Conservation (phyloP, 2,888 invertebrate species). For the Podotricha telesiphe region DNA sequence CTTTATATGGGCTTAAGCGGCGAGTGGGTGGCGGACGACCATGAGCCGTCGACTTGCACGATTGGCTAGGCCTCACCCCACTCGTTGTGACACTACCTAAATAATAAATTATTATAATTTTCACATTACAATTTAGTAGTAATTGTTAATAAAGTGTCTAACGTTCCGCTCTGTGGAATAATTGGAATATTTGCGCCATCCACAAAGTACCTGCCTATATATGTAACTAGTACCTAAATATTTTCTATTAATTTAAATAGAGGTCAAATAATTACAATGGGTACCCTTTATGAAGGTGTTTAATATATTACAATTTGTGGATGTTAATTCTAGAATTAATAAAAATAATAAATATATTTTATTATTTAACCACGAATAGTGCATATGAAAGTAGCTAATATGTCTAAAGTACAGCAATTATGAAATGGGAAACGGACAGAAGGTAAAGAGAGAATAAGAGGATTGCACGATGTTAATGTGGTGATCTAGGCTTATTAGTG, state of each 20-base stretch:
- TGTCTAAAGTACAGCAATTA: not conserved
- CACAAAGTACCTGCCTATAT: not conserved
- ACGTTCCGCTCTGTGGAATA: conserved; percentile 31
- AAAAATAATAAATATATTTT: not conserved
- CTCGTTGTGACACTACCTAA: conserved; percentile 71
- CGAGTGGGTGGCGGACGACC: conserved; percentile 81
- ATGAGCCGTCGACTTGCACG: conserved; percentile 72
- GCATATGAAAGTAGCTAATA: not conserved
- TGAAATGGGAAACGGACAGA: no score
- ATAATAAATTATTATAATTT: conserved; percentile 61
- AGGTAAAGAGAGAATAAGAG: not conserved
- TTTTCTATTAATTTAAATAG: not conserved
- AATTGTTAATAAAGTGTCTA: conserved; percentile 28
- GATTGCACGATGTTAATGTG: conserved; percentile 11
- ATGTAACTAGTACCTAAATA: not conserved
- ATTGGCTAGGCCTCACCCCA: conserved; percentile 68
- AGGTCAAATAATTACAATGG: not conserved
- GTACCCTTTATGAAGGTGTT: not conserved
- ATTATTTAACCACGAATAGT: not conserved
- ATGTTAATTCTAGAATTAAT: not conserved
- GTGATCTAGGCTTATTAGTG: conserved; percentile 55
- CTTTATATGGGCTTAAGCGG: conserved; percentile 79
- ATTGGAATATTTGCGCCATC: conserved; percentile 31
- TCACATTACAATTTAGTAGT: conserved; percentile 43
- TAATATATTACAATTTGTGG: not conserved